phyloP scores from a whole-genome alignment of 2,113 vertebrate genomes.

The Capra hircus region DNA sequence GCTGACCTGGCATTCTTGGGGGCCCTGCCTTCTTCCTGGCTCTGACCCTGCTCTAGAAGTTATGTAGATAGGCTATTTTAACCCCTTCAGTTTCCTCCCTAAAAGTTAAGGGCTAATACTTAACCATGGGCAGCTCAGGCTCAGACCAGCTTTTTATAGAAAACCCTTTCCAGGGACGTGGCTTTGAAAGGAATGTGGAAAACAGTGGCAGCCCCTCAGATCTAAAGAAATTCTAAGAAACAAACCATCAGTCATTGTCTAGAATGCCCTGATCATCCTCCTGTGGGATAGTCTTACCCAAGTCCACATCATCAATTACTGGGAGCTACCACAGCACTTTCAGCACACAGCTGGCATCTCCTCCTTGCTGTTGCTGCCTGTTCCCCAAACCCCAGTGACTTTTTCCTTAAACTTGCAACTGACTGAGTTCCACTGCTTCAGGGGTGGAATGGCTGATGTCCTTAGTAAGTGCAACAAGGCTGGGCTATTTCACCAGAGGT shows the following conservation, averaged over 20 bases:
- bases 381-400: not conserved
- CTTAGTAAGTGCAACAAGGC: not conserved
- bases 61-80: not conserved
- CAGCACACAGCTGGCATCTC: not conserved
- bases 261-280: not conserved
- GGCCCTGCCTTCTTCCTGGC: not conserved
- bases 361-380: not conserved
- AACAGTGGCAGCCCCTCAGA: not conserved
- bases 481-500: not conserved
- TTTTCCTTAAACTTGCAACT: not conserved
- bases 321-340: not conserved
- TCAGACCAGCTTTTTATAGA: not conserved
- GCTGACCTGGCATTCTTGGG: constrained; percentile 17
- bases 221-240: constrained; percentile 9
- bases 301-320: not conserved
- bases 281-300: not conserved
- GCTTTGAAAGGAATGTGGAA: not conserved
- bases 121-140: not conserved
- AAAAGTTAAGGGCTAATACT: not conserved
- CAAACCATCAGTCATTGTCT: not conserved
- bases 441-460: not conserved
- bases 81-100: constrained; percentile 15
- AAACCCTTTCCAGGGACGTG: not conserved
- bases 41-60: constrained; percentile 41
- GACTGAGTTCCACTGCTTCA: not conserved